Percentiles rank a stretch among this genome's conserved stretches.
These are phyloP conservation scores for Pollimyrus isidori DNA, from an alignment of 2,113 vertebrate species.

Conservation along the genomic window DNA sequence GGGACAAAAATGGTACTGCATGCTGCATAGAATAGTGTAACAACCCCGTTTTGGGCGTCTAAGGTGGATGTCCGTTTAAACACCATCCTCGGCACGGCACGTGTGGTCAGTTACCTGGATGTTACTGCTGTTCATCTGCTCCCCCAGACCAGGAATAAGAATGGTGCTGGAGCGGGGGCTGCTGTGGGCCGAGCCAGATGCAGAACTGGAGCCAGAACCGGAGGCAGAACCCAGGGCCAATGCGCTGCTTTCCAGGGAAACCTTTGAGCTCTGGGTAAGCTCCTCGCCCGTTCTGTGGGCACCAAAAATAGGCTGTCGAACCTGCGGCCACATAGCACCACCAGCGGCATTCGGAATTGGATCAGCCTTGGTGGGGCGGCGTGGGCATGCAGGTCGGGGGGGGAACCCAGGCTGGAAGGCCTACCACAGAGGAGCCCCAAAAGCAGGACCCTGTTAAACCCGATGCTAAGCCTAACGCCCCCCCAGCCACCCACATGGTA, in stretches of 20 bases:
- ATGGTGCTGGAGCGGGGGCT: constrained; percentile 73
- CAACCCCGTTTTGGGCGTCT: neutral
- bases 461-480: neutral
- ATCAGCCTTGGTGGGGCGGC: neutral
- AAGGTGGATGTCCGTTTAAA: neutral
- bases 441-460: neutral
- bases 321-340: neutral
- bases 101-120: constrained; percentile 60
- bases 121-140: constrained; percentile 39
- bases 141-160: constrained; percentile 75
- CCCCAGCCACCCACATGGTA: neutral
- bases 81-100: neutral
- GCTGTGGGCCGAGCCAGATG: constrained; percentile 42
- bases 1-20: constrained; percentile 22
- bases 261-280: constrained; percentile 75
- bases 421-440: neutral
- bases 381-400: neutral
- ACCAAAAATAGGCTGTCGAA: neutral
- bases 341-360: neutral
- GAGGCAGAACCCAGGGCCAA: constrained; percentile 54
- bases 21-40: neutral
- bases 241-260: constrained; percentile 66
- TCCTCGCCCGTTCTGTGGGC: constrained; percentile 71
- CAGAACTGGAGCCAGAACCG: neutral
- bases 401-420: neutral